Percentiles rank a stretch among this genome's conserved stretches.
phyloP scores from a whole-genome alignment of 2,888 invertebrate genomes.

The Lithophane semibrunnea region DNA sequence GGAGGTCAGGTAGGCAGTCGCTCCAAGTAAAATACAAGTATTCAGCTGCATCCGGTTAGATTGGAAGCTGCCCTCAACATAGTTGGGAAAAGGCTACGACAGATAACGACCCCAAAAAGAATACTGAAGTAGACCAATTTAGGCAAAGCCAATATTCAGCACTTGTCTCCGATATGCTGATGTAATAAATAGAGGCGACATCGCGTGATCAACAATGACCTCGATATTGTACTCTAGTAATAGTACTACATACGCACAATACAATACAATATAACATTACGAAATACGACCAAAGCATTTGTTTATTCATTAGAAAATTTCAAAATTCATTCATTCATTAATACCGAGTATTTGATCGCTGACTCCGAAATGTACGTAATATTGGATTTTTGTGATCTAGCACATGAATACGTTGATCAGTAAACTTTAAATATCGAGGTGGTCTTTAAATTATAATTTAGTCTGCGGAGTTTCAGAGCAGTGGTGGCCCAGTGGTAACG shows the following conservation, averaged over 20 bases:
- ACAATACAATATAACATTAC: slow-evolving; percentile 19
- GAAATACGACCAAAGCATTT: slow-evolving; percentile 29
- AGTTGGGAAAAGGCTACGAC: too few species aligned
- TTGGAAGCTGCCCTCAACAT: not conserved
- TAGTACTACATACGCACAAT: slow-evolving; percentile 36
- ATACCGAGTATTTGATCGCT: slow-evolving; percentile 15
- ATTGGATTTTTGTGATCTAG: not conserved
- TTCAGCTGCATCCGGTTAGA: not conserved
- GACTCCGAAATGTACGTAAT: not conserved
- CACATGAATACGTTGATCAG: not conserved
- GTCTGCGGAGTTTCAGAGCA: too few species aligned
- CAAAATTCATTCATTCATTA: slow-evolving; percentile 44
- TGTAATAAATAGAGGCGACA: not conserved
- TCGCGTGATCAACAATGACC: slow-evolving; percentile 26
- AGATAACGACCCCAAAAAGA: not conserved
- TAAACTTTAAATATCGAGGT: not conserved
- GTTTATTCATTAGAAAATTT: slow-evolving; percentile 16
- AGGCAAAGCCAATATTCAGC: not conserved
- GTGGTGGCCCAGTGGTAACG: too few species aligned
- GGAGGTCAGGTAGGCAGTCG: not conserved
- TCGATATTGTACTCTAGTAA: slow-evolving; percentile 21
- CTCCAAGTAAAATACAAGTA: not conserved
- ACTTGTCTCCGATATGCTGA: not conserved
- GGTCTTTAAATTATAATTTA: too few species aligned
- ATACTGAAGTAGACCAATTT: not conserved